Evolutionary conservation across 2,888 invertebrate species (phyloP).

Genomic region (Dascillus cervinus): DNA sequence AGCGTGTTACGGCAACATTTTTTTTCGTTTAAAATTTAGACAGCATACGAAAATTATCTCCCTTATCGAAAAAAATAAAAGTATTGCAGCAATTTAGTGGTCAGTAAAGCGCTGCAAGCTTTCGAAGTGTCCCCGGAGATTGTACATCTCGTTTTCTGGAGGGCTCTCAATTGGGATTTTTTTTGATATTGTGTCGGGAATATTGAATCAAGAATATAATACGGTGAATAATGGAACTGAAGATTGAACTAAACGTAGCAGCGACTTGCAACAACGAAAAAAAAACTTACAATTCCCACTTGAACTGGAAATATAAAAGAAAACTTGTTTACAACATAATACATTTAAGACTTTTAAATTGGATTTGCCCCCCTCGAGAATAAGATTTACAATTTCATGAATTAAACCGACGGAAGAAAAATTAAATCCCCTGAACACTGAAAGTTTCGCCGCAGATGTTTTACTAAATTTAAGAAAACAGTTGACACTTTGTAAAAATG

Average conservation of each 20-base stretch:
- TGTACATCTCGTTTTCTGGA: slow-evolving; percentile 7
- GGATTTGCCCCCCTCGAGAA: too few species aligned
- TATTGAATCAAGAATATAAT: slow-evolving; percentile 11
- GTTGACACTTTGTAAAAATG: too few species aligned
- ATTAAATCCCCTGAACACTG: too few species aligned
- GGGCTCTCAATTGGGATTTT: slow-evolving; percentile 6
- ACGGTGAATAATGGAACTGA: slow-evolving; percentile 8
- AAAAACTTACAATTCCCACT: not conserved
- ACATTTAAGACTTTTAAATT: too few species aligned
- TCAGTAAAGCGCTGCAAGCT: slow-evolving; percentile 6
- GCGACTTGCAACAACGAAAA: too few species aligned
- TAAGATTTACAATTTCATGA: too few species aligned
- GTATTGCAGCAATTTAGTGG: slow-evolving; percentile 1
- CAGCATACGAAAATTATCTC: not conserved
- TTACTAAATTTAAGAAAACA: too few species aligned
- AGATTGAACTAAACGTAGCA: slow-evolving; percentile 7
- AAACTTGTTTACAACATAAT: too few species aligned
- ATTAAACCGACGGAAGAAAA: too few species aligned
- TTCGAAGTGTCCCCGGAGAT: slow-evolving; percentile 6
- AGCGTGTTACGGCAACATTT: not conserved
- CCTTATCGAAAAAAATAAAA: not conserved
- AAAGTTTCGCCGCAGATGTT: too few species aligned
- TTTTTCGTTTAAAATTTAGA: not conserved
- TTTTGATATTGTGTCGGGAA: slow-evolving; percentile 9
- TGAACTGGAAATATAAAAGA: not conserved